Percentiles rank a stretch among this genome's conserved stretches.
Conservation (phyloP, 2,888 invertebrate genomes). For the Tenthredo amoena region DNA sequence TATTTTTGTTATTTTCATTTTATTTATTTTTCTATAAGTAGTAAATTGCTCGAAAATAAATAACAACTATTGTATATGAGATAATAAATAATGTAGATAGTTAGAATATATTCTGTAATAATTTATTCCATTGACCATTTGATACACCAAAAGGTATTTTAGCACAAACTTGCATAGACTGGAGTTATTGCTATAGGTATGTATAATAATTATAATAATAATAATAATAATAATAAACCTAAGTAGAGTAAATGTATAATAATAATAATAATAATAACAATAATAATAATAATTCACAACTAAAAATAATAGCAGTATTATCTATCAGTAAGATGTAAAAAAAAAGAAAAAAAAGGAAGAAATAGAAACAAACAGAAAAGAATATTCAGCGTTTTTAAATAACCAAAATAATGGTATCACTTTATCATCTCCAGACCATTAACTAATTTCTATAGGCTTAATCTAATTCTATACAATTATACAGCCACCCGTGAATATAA, state of each 20-base stretch:
- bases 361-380: conserved; percentile 52
- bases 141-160: conserved; percentile 52
- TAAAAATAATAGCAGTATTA: conserved; percentile 30
- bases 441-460: conserved; percentile 74
- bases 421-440: conserved; percentile 73
- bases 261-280: conserved; percentile 22
- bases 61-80: not conserved
- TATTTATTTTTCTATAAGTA: not conserved
- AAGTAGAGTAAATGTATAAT: conserved; percentile 31
- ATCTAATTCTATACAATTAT: conserved; percentile 75
- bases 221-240: conserved; percentile 28
- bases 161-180: conserved; percentile 54
- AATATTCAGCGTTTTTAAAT: conserved; percentile 8
- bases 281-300: conserved; percentile 1
- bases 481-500: conserved; percentile 58
- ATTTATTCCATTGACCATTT: conserved; percentile 54
- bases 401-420: conserved; percentile 35
- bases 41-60: not conserved
- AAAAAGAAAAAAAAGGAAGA: conserved; percentile 51
- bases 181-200: conserved; percentile 50
- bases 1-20: not conserved
- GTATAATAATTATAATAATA: not conserved
- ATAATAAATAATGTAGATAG: conserved; percentile 16
- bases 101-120: conserved; percentile 30
- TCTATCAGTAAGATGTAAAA: conserved; percentile 20